phyloP scores from a whole-genome alignment of 2,888 invertebrate species.

The Leucophenga maculata region DNA sequence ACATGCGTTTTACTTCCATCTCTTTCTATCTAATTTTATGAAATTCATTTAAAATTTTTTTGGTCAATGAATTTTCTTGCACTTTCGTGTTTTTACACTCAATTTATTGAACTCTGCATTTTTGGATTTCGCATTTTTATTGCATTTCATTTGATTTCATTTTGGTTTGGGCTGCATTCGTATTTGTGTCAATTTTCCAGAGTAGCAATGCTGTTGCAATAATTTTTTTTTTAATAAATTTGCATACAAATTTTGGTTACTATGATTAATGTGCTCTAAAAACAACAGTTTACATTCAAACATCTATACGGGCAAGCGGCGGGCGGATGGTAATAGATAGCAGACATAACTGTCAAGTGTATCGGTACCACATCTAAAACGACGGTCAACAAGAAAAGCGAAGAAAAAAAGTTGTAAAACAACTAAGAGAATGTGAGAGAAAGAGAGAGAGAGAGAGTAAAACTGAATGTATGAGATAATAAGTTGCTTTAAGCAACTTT shows the following conservation, averaged over 20 bases:
- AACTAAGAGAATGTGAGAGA: background rate
- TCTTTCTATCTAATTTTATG: background rate
- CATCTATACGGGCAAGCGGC: too few species aligned
- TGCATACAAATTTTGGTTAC: too few species aligned
- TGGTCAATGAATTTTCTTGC: constrained; percentile 27
- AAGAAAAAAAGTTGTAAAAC: background rate
- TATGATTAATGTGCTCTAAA: too few species aligned
- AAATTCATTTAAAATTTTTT: background rate
- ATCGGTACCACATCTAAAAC: too few species aligned
- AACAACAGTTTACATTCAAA: too few species aligned
- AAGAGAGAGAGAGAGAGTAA: constrained; percentile 1
- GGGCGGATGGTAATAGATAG: too few species aligned
- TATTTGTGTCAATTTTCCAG: too few species aligned
- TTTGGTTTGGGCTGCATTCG: too few species aligned
- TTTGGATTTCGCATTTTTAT: constrained; percentile 18
- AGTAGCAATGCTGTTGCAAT: too few species aligned
- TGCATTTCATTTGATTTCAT: too few species aligned
- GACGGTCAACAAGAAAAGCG: constrained; percentile 1
- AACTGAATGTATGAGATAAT: constrained; percentile 11
- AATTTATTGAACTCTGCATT: constrained; percentile 8
- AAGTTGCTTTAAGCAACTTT: constrained; percentile 55
- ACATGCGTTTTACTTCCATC: background rate
- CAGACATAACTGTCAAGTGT: too few species aligned
- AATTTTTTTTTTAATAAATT: too few species aligned
- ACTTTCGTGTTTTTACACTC: constrained; percentile 27